Percentiles rank a stretch among this genome's conserved stretches.
Evolutionary conservation across 2,113 vertebrate genomes (phyloP).

Genomic region (Hiodon alosoides): DNA sequence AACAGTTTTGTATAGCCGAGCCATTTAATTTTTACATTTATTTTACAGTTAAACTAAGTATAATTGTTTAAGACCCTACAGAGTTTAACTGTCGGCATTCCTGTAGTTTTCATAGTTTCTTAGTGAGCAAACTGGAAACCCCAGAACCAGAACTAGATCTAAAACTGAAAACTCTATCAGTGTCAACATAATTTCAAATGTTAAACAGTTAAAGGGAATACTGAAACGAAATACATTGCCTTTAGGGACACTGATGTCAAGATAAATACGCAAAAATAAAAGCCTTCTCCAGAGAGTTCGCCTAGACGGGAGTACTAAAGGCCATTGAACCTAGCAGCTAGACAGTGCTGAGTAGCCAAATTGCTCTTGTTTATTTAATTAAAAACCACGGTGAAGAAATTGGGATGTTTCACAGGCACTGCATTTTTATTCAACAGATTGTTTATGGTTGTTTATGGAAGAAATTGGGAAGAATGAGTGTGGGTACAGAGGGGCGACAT

Average conservation of each 20-base stretch:
- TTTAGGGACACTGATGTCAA: background rate
- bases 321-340: no score
- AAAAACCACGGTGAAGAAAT: background rate
- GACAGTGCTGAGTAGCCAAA: background rate
- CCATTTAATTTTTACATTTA: no score
- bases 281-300: constrained; percentile 16
- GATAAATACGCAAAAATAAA: constrained; percentile 1
- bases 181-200: no score
- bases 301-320: background rate
- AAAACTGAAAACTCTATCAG: no score
- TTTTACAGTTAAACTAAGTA: no score
- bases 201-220: no score
- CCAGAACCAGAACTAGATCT: no score
- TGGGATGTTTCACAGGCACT: background rate
- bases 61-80: no score
- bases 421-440: constrained; percentile 38
- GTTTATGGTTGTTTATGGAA: constrained; percentile 35
- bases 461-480: constrained; percentile 7
- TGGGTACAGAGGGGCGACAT: constrained; percentile 32
- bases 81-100: no score
- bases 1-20: background rate
- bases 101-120: background rate
- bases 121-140: background rate
- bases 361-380: background rate
- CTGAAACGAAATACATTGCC: background rate